Percentiles rank a stretch among this genome's conserved stretches.
Conservation (phyloP, 2,797 vertebrate genomes). For the Aplochiton taeniatus region DNA sequence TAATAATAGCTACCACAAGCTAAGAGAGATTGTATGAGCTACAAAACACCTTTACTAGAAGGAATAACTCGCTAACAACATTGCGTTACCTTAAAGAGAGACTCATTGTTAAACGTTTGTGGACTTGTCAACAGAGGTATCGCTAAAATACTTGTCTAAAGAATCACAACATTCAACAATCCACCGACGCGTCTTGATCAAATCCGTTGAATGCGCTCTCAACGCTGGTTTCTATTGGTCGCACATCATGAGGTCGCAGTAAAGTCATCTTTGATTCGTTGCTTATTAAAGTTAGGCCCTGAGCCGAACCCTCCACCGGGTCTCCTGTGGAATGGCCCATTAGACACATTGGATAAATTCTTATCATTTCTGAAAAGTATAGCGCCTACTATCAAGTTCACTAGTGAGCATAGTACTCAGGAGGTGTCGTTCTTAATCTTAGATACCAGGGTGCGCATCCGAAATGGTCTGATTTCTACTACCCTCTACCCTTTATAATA, state of each 20-base stretch:
- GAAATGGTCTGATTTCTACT: too few species aligned
- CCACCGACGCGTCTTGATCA: conserved; percentile 15
- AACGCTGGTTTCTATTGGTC: conserved; percentile 44
- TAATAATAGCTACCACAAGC: neutral
- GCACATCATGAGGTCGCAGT: conserved; percentile 33
- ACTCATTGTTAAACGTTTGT: conserved; percentile 41
- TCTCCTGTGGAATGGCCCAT: too few species aligned
- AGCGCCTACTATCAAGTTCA: too few species aligned
- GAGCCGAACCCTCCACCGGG: too few species aligned
- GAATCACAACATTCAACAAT: conserved; percentile 6
- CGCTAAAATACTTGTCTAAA: too few species aligned
- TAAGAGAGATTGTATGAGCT: neutral
- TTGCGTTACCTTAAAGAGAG: conserved; percentile 48
- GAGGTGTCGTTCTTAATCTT: too few species aligned
- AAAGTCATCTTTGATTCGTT: neutral
- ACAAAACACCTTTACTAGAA: neutral
- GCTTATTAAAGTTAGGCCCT: too few species aligned
- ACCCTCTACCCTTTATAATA: too few species aligned
- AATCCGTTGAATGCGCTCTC: conserved; percentile 48
- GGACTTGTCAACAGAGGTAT: neutral
- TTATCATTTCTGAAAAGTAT: too few species aligned
- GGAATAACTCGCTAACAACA: neutral
- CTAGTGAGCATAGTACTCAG: too few species aligned
- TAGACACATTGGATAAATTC: too few species aligned
- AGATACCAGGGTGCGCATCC: too few species aligned